Evolutionary conservation across 1,140 invertebrate species (phyloP).

Genomic region (Ceratina australensis): DNA sequence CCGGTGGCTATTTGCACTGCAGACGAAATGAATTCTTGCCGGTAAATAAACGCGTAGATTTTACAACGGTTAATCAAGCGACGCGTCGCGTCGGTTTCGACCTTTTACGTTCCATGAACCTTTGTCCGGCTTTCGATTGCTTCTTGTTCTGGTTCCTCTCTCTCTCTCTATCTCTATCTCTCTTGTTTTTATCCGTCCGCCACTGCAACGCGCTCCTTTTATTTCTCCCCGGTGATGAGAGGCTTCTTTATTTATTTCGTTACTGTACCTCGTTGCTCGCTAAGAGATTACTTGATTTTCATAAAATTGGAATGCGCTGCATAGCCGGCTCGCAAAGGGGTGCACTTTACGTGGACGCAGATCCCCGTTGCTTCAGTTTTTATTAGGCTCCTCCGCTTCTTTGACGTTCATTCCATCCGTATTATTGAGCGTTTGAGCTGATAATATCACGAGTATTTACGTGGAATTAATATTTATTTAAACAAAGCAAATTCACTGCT

Average conservation of each 20-base stretch:
- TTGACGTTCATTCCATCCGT: neutral
- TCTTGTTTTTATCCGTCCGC: neutral
- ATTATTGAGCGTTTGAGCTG: neutral
- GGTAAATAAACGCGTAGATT: constrained; percentile 67
- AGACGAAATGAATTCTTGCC: constrained; percentile 67
- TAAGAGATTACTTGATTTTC: constrained; percentile 1
- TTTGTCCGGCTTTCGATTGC: constrained; percentile 38
- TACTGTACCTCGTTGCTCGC: neutral
- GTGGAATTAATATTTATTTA: neutral
- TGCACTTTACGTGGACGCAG: neutral
- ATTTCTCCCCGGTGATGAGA: neutral
- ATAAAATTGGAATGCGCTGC: constrained; percentile 4
- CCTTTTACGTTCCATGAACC: constrained; percentile 22
- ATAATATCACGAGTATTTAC: neutral
- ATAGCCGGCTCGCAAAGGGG: neutral
- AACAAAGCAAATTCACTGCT: too few relatives aligned
- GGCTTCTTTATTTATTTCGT: constrained; percentile 18
- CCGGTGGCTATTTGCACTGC: constrained; percentile 63
- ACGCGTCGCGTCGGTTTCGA: constrained; percentile 36
- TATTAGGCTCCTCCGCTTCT: neutral
- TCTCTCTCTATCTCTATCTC: neutral
- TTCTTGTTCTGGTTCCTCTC: constrained; percentile 9
- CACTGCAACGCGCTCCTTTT: neutral
- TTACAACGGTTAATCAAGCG: constrained; percentile 75
- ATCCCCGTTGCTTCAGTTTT: neutral